Conservation (phyloP, 2,113 vertebrate genomes). For the Rhineura floridana region DNA sequence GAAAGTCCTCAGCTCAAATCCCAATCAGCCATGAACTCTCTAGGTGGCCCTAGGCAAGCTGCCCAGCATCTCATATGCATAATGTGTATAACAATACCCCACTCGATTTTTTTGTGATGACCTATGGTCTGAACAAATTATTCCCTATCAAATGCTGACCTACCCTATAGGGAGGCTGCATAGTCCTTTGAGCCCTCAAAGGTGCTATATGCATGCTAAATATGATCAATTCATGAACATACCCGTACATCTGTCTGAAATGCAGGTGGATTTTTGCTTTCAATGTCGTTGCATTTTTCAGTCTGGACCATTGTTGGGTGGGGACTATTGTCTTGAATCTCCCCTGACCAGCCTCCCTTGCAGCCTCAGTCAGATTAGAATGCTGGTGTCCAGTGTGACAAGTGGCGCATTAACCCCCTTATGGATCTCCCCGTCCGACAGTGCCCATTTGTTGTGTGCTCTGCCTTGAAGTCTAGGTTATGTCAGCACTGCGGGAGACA, state of each 20-base stretch:
- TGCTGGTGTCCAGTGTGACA: background rate
- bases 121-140: background rate
- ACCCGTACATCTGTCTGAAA: background rate
- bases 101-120: background rate
- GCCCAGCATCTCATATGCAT: background rate
- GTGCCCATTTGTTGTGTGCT: background rate
- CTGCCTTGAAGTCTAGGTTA: background rate
- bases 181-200: background rate
- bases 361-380: rapidly evolving
- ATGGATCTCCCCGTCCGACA: background rate
- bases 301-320: background rate
- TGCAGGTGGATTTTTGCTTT: background rate
- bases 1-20: background rate
- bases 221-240: background rate
- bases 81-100: background rate
- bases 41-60: background rate
- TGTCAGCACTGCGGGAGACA: background rate
- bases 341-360: background rate
- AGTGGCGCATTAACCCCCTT: background rate
- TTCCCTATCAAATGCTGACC: background rate
- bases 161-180: background rate
- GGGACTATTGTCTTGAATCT: background rate
- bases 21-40: no score
- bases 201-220: background rate
- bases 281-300: background rate